Base-by-base conservation (phyloP, 2,797 vertebrate species). In the Petrocephalus sullivani region DNA sequence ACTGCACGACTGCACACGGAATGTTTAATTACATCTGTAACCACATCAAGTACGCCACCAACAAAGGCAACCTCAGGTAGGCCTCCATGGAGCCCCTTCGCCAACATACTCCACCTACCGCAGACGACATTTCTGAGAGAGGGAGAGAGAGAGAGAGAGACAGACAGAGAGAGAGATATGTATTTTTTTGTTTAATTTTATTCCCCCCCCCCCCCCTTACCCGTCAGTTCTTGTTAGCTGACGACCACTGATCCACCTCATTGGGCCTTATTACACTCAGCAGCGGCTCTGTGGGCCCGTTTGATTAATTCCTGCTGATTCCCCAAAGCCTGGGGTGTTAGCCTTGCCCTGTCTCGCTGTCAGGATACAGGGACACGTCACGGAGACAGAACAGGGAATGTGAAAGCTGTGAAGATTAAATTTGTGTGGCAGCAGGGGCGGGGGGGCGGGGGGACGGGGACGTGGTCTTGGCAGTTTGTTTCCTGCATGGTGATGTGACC, bases 1-100 rank as follows among this genome's bases (percentile, higher is more conserved):
- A 99, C 95, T 99, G 98, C 93, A 97, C 97, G 89, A 98, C 97
- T 0, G 97, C 98, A 89, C 98, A 99, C 0, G 98, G 98, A 90
- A 99, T 99, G 98, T 99, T 98, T 95, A 99, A 99, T 92, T 99
- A 98, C 90, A 98, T 99, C 93, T 99, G 98, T 91, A 99, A 99
- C 94, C 98, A 99, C 93, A 96, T 99, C 94, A 99, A 99, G 92
- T 99, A 99, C 0, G 98, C 98, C 92, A 99, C 98, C 92, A 99
- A 99, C 96, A 99, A 99, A 94, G 98, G 98, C 28, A 99, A 99
- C 93, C 95, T 99, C 94, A 97, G 98, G 98, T 99, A 91, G 95
- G 92, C 78, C 16, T 8, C 53, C 56, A n/a, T 16, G 51, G n/a
- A 9, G 9, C 49, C 23, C 16, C 9, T 87, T 28, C 28, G 14